Percentiles rank a stretch among this genome's conserved stretches.
These are phyloP conservation scores for Vicugna pacos DNA, from an alignment of 2,113 vertebrate genomes.

Conservation along the genomic window DNA sequence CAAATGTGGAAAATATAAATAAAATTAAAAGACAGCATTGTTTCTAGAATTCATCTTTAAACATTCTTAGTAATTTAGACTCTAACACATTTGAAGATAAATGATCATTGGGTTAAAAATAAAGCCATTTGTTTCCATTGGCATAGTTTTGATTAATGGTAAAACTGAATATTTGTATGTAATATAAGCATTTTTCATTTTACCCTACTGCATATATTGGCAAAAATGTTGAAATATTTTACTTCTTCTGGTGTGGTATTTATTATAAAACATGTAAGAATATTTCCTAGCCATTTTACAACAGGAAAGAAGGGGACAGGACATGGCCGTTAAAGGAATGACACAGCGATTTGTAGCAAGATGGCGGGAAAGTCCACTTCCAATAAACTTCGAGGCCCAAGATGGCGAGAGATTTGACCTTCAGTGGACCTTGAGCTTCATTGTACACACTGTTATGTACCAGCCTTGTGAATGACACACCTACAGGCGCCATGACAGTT, in stretches of 20 bases:
- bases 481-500: too few relatives aligned
- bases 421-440: too few relatives aligned
- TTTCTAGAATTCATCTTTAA: background rate
- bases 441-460: too few relatives aligned
- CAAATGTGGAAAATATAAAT: background rate
- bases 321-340: too few relatives aligned
- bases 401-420: too few relatives aligned
- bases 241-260: background rate
- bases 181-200: background rate
- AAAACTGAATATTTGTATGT: background rate
- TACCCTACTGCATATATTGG: background rate
- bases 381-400: too few relatives aligned
- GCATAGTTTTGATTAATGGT: background rate
- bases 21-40: background rate
- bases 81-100: background rate
- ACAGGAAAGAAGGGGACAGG: too few relatives aligned
- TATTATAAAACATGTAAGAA: background rate
- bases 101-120: background rate
- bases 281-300: background rate
- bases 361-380: too few relatives aligned
- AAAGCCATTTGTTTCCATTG: background rate
- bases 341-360: too few relatives aligned
- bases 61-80: background rate
- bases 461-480: too few relatives aligned
- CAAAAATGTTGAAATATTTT: background rate